Base-by-base conservation (phyloP, 1,140 invertebrate genomes). In the Tetramorium parvispinum region DNA sequence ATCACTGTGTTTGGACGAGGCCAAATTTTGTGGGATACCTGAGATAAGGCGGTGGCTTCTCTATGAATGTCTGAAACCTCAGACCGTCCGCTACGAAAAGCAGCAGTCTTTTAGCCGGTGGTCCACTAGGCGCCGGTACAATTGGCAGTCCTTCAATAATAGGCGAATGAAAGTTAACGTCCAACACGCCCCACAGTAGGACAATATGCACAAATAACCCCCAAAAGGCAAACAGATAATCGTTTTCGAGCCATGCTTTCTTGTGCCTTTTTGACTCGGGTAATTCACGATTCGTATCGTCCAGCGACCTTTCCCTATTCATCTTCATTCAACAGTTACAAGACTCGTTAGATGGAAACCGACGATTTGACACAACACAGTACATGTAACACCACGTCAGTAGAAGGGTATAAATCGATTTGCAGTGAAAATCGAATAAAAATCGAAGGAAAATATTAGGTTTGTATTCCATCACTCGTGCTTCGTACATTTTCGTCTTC, bases 21-120 rank as follows among this genome's bases (percentile, higher is more conserved):
- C 6, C 0, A 8, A 78, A 6, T 68, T 24, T 24, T 18, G 2
- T 13, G 18, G 1, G 3, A 73, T 95, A 97, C 97, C 96, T 96
- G 11, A 97, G 91, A 94, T 96, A 97, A n/a, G 96, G 94, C 91
- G 96, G 96, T 55, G 94, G 93, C 87, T 94, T 85, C 21, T 96
- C 95, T 87, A 96, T 96, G 92, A 98, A 97, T 43, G 97, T 97
- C 92, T 98, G 97, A 63, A 97, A 98, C 90, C 98, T 95, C 75
- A 99, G 94, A 13, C 98, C 98, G 96, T 99, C 98, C 18, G 98
- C 97, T 40, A 98, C 96, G 94, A 99, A 97, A 10, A 99, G 95
- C 37, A 99, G 97, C 40, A 99, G 92, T 87, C 98, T 95, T 92
- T 97, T 97, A 0, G 98, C 97, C 0, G 97, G 95, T 16, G 96